Evolutionary conservation across 2,888 invertebrate genomes (phyloP), one percentile per base, ranked within the genome.

Genomic region (Acanthopleura granulata): DNA sequence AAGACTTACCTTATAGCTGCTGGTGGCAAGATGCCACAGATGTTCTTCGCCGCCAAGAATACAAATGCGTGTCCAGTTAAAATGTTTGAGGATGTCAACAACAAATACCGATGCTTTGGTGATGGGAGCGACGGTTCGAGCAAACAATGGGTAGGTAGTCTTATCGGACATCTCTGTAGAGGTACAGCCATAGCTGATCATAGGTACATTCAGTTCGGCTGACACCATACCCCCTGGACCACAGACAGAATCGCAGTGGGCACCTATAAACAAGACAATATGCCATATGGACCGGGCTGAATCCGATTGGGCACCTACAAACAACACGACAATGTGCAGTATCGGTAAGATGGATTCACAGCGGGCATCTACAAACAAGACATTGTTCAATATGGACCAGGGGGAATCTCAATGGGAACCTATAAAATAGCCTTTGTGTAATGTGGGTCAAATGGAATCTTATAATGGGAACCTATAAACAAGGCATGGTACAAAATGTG

Each of bases 151-250:
- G 30, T 29, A 69, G 25, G 18, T 16, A 4, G 25, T 25, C 30
- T 69, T 69, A 27, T 69, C 69, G 25, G 69, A 69, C 27, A 69
- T 25, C 69, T 69, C 69, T 25, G 18, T 69, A 6, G 69, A 69
- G 27, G 25, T 30, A 69, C 69, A 69, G 1, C 69, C 69, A 27
- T 69, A 69, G 27, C 69, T 27, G 16, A 69, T 69, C 27, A 69
- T 69, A 16, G 69, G 69, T 30, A 29, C 1, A 18, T 69, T n/a
- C 1, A 69, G 25, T 30, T 69, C 27, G 16, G 25, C 69, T 9
- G 69, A 18, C 69, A 69, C 4, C 22, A 69, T 1, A 18, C 69
- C 30, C 1, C 27, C 69, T 16, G 69, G 69, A 25, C n/a, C 69
- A 69, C 69, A 69, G n/a, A 69, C 25, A 12, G 27, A 29, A 69